Conservation (phyloP, 1,140 invertebrate genomes). For the Polyergus mexicanus region DNA sequence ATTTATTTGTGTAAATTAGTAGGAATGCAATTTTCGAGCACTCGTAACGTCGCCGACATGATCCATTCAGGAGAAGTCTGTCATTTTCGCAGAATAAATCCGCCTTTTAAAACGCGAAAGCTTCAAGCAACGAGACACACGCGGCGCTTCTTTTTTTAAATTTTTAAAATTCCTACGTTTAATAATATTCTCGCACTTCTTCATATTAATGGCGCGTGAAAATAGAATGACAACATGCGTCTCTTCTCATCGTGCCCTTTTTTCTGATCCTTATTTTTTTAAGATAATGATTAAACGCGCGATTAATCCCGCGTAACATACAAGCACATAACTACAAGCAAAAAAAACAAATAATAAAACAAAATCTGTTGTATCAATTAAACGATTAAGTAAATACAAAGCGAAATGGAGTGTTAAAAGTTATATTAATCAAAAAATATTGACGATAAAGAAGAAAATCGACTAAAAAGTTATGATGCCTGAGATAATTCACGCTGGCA, state of each 20-base stretch:
- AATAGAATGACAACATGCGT: neutral
- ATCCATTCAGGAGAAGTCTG: conserved; percentile 47
- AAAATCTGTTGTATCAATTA: neutral
- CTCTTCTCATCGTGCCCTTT: conserved; percentile 16
- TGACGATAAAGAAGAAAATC: neutral
- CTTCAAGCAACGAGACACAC: conserved; percentile 12
- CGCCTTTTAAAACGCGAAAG: conserved; percentile 23
- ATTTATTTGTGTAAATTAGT: conserved; percentile 1
- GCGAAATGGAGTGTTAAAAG: neutral
- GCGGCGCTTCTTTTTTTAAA: conserved; percentile 55
- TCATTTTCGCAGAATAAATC: conserved; percentile 37
- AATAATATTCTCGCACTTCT: conserved; percentile 44
- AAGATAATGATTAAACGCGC: neutral
- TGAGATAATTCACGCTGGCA: conserved; percentile 21
- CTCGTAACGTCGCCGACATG: neutral
- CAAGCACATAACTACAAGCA: neutral
- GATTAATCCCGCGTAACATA: conserved; percentile 13
- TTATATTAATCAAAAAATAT: conserved; percentile 16
- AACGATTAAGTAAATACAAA: neutral
- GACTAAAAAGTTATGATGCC: neutral
- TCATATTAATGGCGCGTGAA: conserved; percentile 24
- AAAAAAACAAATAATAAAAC: neutral
- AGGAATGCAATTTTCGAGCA: neutral
- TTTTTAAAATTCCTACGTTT: conserved; percentile 52
- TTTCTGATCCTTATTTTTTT: neutral